These are phyloP conservation scores for Umimayanthus chanpuru DNA, from an alignment of 92 coral and sea anemone genomes.

Conservation along the genomic window DNA sequence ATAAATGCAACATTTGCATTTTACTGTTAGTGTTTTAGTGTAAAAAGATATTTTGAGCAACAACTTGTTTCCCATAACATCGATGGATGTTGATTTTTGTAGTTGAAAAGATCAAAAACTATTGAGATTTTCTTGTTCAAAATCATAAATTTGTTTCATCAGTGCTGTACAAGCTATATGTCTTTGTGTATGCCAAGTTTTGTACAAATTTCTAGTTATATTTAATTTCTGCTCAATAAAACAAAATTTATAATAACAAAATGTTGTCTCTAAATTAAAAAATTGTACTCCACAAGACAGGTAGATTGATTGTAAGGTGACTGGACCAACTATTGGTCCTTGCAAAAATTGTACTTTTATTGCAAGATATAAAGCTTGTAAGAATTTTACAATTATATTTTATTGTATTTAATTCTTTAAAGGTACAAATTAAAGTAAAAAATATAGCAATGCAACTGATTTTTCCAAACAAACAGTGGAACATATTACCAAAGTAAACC, in stretches of 20 bases:
- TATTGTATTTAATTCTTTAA: conserved; percentile 12
- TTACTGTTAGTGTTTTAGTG: background rate
- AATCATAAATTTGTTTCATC: background rate
- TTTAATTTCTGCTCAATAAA: too few relatives aligned
- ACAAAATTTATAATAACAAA: too few relatives aligned
- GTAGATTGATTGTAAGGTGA: background rate
- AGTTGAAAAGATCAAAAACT: background rate
- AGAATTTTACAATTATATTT: background rate
- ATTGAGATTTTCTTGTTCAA: background rate
- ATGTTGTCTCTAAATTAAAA: too few relatives aligned
- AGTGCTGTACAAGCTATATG: too few relatives aligned
- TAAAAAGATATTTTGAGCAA: background rate
- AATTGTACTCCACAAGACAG: background rate
- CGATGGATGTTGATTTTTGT: background rate
- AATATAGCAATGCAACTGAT: background rate
- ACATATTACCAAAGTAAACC: conserved; percentile 19
- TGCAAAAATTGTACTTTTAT: background rate
- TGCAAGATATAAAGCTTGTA: background rate
- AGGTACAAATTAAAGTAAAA: conserved; percentile 1
- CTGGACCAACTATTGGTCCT: background rate
- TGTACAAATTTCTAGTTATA: background rate
- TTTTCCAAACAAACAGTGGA: background rate
- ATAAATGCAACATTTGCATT: background rate
- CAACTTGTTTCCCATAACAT: background rate
- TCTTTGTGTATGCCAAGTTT: too few relatives aligned